These are phyloP conservation scores for Agrilus biguttatus DNA, from an alignment of 2,888 invertebrate genomes.

Conservation along the genomic window DNA sequence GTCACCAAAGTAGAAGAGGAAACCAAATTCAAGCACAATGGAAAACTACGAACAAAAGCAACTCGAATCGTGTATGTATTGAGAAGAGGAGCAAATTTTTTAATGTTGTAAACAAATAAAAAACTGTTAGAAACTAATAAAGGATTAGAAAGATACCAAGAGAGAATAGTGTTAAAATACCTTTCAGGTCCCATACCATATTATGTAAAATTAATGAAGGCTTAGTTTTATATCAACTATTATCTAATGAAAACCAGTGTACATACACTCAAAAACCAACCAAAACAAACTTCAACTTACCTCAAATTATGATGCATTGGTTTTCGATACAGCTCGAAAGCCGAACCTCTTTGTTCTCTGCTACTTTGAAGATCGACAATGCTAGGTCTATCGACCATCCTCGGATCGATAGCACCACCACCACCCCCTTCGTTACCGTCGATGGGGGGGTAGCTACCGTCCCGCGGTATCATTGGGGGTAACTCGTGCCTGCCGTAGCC, in stretches of 20 bases:
- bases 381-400: constrained; percentile 20
- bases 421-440: constrained; percentile 7
- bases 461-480: not conserved
- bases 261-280: constrained; percentile 16
- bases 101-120: too few species aligned
- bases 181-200: too few species aligned
- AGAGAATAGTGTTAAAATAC: too few species aligned
- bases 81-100: not conserved
- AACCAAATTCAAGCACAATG: not conserved
- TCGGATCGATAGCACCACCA: constrained; percentile 15
- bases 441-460: constrained; percentile 1
- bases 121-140: not conserved
- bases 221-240: not conserved
- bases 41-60: not conserved
- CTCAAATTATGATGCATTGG: constrained; percentile 75
- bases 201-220: too few species aligned
- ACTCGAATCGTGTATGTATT: too few species aligned
- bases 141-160: not conserved
- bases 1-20: not conserved
- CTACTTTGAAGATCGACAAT: constrained; percentile 64
- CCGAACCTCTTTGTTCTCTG: constrained; percentile 80
- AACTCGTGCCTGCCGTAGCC: constrained; percentile 9
- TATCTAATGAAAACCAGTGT: constrained; percentile 22
- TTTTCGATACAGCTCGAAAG: constrained; percentile 89
- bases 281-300: constrained; percentile 32